These are phyloP conservation scores for Garra rufa DNA, from an alignment of 2,113 vertebrate genomes.

Conservation along the genomic window DNA sequence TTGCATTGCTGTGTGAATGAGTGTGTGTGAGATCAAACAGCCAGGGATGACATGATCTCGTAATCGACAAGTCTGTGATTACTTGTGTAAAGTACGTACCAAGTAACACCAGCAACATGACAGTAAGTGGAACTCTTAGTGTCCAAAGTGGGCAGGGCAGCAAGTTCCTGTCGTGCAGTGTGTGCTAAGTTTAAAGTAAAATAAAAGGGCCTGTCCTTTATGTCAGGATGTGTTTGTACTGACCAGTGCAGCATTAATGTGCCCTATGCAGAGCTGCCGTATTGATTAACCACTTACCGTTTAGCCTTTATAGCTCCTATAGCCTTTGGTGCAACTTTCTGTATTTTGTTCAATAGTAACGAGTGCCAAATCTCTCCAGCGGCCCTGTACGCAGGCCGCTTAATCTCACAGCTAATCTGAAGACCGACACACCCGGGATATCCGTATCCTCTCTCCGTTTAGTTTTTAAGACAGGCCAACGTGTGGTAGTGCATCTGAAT, in stretches of 20 bases:
- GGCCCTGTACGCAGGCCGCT: not conserved
- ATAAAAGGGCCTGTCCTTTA: conserved; percentile 4
- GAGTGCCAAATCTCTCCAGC: not conserved
- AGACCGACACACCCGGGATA: conserved; percentile 35
- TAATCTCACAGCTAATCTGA: conserved; percentile 43
- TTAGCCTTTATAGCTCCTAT: conserved; percentile 25
- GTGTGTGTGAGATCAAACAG: not conserved
- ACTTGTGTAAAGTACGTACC: not conserved
- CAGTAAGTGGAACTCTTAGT: not conserved
- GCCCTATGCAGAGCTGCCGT: conserved; percentile 10
- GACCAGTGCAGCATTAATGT: not conserved
- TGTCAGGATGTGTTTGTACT: conserved; percentile 10
- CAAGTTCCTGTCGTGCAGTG: not conserved
- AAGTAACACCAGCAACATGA: not conserved
- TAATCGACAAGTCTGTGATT: not conserved
- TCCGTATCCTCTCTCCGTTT: not conserved
- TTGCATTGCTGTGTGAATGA: not conserved
- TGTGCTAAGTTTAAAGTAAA: not conserved
- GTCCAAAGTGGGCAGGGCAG: not conserved
- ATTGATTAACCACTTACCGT: conserved; percentile 28
- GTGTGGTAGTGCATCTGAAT: conserved; percentile 32
- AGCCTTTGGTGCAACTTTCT: conserved; percentile 1
- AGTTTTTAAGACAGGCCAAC: conserved; percentile 30
- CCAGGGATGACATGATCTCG: not conserved
- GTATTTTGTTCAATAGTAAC: conserved; percentile 30